Conservation (phyloP, 1,140 invertebrate species). For the Zaprionus inermis region DNA sequence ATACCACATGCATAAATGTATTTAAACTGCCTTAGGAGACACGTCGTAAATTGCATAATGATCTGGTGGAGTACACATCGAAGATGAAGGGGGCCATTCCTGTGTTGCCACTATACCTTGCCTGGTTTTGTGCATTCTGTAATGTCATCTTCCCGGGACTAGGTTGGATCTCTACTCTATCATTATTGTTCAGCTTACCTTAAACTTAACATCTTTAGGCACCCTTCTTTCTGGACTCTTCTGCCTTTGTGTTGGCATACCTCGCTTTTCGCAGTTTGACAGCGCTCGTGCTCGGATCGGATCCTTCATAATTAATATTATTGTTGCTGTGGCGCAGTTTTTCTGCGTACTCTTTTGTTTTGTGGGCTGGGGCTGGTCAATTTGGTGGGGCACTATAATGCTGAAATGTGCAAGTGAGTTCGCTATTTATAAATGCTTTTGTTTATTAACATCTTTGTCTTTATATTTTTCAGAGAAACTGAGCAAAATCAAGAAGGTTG, state of each 20-base stretch:
- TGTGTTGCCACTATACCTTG: constrained; percentile 91
- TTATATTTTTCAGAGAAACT: constrained; percentile 63
- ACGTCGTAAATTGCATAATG: constrained; percentile 91
- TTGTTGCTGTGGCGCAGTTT: constrained; percentile 93
- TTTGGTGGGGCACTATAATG: constrained; percentile 98
- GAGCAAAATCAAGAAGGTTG: constrained; percentile 82
- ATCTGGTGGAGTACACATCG: constrained; percentile 91
- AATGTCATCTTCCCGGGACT: constrained; percentile 94
- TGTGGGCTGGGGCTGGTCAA: constrained; percentile 98
- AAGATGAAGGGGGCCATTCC: constrained; percentile 95
- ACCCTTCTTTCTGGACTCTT: constrained; percentile 94
- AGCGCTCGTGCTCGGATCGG: constrained; percentile 89
- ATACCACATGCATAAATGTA: background rate
- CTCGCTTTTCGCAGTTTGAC: constrained; percentile 91
- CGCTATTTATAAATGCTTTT: background rate
- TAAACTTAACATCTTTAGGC: constrained; percentile 86
- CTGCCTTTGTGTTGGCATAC: constrained; percentile 94
- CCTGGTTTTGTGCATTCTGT: constrained; percentile 93
- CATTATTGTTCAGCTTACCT: background rate
- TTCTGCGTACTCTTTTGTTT: constrained; percentile 97
- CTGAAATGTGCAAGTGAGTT: constrained; percentile 89
- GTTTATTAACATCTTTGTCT: background rate
- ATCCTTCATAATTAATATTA: constrained; percentile 91
- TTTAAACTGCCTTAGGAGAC: constrained; percentile 86
- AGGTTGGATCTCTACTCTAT: constrained; percentile 86